These are phyloP conservation scores for Adoxophyes honmai DNA, from an alignment of 1,140 invertebrate genomes.

Conservation along the genomic window DNA sequence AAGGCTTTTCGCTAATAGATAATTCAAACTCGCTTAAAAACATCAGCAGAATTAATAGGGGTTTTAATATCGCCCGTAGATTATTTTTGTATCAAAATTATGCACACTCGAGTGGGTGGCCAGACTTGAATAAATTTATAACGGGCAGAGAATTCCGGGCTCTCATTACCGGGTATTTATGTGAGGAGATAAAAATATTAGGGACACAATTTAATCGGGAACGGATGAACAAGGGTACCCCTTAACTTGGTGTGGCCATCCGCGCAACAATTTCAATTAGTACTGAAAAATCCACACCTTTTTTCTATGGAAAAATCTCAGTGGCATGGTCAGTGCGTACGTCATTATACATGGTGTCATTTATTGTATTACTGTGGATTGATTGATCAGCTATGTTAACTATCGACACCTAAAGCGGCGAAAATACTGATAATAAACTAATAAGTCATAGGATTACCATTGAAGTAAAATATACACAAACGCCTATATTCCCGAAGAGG, in stretches of 20 bases:
- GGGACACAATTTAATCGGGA: conserved; percentile 70
- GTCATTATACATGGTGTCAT: too few species aligned
- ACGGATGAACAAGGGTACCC: conserved; percentile 41
- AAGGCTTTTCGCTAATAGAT: conserved; percentile 13
- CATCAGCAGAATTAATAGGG: conserved; percentile 46
- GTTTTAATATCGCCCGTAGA: conserved; percentile 56
- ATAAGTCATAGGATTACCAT: too few species aligned
- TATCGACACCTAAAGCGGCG: too few species aligned
- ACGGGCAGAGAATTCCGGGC: conserved; percentile 54
- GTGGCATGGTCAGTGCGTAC: too few species aligned
- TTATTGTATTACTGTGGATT: too few species aligned
- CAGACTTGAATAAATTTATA: conserved; percentile 71
- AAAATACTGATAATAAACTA: too few species aligned
- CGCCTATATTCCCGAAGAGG: too few species aligned
- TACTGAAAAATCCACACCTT: neutral
- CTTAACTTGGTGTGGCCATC: neutral
- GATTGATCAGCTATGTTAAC: too few species aligned
- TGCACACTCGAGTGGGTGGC: conserved; percentile 62
- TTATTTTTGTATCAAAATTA: conserved; percentile 75
- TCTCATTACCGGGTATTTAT: conserved; percentile 75
- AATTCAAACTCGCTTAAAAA: conserved; percentile 20
- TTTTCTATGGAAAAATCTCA: too few species aligned
- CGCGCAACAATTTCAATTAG: conserved; percentile 11
- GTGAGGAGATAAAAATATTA: conserved; percentile 75
- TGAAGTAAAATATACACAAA: too few species aligned